phyloP scores from a whole-genome alignment of 2,113 vertebrate species.

The Puntigrus tetrazona region DNA sequence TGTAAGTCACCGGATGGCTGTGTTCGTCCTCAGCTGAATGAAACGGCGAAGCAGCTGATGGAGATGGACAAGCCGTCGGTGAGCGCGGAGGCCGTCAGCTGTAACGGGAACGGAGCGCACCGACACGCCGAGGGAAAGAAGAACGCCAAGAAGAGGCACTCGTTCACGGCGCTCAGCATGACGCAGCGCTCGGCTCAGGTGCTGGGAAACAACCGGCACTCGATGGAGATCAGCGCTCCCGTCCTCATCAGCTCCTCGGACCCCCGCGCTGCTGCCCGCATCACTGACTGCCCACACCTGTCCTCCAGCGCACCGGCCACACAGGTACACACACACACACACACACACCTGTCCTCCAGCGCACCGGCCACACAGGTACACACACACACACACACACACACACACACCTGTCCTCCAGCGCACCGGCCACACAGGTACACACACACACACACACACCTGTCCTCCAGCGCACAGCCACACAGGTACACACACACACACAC shows the following conservation, averaged over 20 bases:
- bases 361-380: background rate
- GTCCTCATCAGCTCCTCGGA: conserved; percentile 97
- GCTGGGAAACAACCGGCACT: conserved; percentile 89
- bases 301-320: conserved; percentile 78
- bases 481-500: too few relatives aligned
- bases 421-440: too few relatives aligned
- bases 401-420: background rate
- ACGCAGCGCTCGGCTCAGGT: conserved; percentile 90
- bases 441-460: too few relatives aligned
- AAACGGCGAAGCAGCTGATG: conserved; percentile 95
- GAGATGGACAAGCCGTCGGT: conserved; percentile 90
- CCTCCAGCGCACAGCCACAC: too few relatives aligned
- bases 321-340: conserved; percentile 71
- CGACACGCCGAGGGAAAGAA: conserved; percentile 89
- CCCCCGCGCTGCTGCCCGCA: conserved; percentile 90
- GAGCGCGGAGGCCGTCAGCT: conserved; percentile 73
- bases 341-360: too few relatives aligned
- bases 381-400: background rate
- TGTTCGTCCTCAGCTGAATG: conserved; percentile 82
- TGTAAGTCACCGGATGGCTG: too few relatives aligned
- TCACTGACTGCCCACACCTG: conserved; percentile 82
- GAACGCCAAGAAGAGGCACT: conserved; percentile 96
- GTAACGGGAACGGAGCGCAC: conserved; percentile 76
- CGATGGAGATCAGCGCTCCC: conserved; percentile 97
- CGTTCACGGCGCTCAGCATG: conserved; percentile 93